These are phyloP conservation scores for Choristoneura fumiferana DNA, from an alignment of 1,140 invertebrate genomes.

Conservation along the genomic window DNA sequence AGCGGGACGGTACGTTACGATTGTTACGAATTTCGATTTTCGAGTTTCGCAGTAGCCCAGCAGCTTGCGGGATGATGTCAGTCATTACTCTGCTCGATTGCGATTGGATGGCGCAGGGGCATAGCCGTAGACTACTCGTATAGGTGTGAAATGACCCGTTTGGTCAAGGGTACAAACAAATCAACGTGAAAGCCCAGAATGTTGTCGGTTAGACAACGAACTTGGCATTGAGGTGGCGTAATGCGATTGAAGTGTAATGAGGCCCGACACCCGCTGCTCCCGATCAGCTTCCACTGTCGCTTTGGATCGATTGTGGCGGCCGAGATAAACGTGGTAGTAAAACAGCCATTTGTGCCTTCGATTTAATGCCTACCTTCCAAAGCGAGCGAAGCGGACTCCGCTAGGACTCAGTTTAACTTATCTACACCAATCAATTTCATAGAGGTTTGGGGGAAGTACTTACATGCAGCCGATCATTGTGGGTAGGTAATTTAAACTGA, in stretches of 20 bases:
- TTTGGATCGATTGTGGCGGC: neutral
- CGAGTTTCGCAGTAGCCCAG: too few species aligned
- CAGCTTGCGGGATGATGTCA: neutral
- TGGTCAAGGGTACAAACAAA: conserved; percentile 67
- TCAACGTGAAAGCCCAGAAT: conserved; percentile 47
- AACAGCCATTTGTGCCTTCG: neutral
- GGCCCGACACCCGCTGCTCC: neutral
- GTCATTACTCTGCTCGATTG: neutral
- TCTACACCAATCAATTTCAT: too few species aligned
- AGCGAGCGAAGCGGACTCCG: too few species aligned
- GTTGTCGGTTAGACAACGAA: conserved; percentile 33
- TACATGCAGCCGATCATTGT: too few species aligned
- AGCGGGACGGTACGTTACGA: too few species aligned
- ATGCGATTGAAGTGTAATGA: conserved; percentile 53
- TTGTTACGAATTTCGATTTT: too few species aligned
- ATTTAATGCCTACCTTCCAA: too few species aligned
- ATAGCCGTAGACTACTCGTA: neutral
- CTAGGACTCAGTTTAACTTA: too few species aligned
- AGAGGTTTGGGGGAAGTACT: too few species aligned
- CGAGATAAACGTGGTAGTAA: neutral
- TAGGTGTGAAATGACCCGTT: conserved; percentile 15
- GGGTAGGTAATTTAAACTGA: too few species aligned
- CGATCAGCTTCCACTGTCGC: neutral
- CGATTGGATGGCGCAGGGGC: neutral
- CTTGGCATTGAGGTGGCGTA: conserved; percentile 56